Evolutionary conservation across 2,888 invertebrate genomes (phyloP), one percentile per base, ranked within the genome.

Genomic region (Rotaria macrura): DNA sequence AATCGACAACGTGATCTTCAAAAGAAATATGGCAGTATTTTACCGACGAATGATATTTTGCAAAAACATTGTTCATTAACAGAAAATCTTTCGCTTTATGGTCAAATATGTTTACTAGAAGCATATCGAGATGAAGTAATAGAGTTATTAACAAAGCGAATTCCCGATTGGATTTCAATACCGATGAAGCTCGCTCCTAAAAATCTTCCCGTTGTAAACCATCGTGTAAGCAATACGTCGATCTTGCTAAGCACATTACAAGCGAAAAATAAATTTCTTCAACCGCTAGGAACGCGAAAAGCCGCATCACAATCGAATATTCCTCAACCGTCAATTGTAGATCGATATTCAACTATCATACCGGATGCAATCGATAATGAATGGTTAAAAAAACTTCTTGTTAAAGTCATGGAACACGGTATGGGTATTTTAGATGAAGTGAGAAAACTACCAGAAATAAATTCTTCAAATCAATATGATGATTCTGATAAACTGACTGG

Each of bases 391-490:
- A 79, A 79, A 79, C 23, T 25, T 79, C 23, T 79, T 40, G 79
- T 43, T 20, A 79, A 79, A 43, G 20, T 79, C 14, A 43, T 79
- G 25, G 79, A 79, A 43, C 79, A 79, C 43, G 79, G 79, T 2
- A 79, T 79, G 79, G 23, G 5, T 40, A 43, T 79, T n/a, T 43
- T 79, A 79, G 79, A 79, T 79, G 43, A 79, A 79, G n/a, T 43
- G 5, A 43, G 43, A 79, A 43, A 79, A 79, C 20, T 79, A 79
- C 10, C 43, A 1, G 4, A 12, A 43, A 14, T 17, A 9, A 6
- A 1, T 57, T 14, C 14, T 1, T 29, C 29, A n/a, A n/a, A 38
- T 34, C 65, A 65, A 38, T 17, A 65, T 34, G 29, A 34, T 5
- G 34, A 65, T 34, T 5, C 0, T 34, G 65, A 65, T 20, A n/a